Evolutionary conservation across 2,888 invertebrate species (phyloP).

Genomic region (Ophion costatus): DNA sequence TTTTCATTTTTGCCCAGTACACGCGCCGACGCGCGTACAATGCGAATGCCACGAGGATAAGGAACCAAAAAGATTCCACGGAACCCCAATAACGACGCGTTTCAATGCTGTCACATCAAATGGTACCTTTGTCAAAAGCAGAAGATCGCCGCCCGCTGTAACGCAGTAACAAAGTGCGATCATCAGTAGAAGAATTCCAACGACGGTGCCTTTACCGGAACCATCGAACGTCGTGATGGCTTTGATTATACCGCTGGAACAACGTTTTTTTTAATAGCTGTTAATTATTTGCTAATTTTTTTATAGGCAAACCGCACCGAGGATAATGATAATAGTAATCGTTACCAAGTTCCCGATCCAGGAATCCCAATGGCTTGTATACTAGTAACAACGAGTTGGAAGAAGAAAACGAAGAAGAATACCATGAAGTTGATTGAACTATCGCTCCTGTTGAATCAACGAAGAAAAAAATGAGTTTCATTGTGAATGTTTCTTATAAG

Average conservation of each 20-base stretch:
- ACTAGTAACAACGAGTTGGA: conserved; percentile 95
- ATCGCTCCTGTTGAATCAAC: conserved; percentile 89
- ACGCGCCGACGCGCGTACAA: no score
- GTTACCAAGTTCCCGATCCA: conserved; percentile 93
- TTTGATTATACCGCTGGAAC: conserved; percentile 90
- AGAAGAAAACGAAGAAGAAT: conserved; percentile 99
- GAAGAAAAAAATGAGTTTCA: conserved; percentile 57
- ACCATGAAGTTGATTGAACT: conserved; percentile 99
- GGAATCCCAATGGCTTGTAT: conserved; percentile 95
- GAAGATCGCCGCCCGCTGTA: conserved; percentile 90
- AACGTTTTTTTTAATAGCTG: neutral
- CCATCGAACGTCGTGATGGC: conserved; percentile 88
- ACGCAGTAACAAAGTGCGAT: conserved; percentile 92
- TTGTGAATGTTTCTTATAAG: neutral
- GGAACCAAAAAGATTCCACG: no score
- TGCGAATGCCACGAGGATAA: no score
- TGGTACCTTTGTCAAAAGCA: conserved; percentile 93
- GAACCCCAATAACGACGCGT: no score
- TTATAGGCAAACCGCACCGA: conserved; percentile 71
- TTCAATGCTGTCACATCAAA: neutral
- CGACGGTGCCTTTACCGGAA: conserved; percentile 86
- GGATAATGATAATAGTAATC: neutral
- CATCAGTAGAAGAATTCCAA: conserved; percentile 91
- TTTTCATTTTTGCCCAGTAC: no score
- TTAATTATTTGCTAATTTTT: neutral